Evolutionary conservation across 2,797 vertebrate genomes (phyloP).

Genomic region (Peromyscus attwateri): DNA sequence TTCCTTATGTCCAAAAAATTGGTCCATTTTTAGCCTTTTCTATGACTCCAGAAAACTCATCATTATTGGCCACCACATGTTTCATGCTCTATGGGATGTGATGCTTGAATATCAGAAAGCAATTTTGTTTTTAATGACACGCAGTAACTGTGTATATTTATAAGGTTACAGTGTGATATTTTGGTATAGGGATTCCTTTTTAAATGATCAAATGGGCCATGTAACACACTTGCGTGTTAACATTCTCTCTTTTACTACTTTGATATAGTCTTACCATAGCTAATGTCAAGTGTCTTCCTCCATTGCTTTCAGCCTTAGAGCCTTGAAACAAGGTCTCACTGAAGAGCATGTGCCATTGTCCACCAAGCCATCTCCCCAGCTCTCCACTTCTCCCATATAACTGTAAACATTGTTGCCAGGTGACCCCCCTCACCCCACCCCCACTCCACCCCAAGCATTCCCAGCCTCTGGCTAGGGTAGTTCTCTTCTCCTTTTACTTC

Average conservation of each 20-base stretch:
- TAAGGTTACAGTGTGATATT: background rate
- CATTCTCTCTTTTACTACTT: background rate
- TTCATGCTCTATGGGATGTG: background rate
- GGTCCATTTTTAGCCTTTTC: conserved; percentile 75
- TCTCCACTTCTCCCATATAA: background rate
- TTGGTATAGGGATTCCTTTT: background rate
- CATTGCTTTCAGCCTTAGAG: background rate
- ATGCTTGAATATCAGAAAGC: background rate
- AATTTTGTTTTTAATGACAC: background rate
- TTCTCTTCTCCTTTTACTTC: background rate
- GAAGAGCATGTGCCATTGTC: background rate
- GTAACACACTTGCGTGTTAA: background rate
- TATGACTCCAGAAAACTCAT: conserved; percentile 49
- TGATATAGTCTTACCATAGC: background rate
- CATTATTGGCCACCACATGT: background rate
- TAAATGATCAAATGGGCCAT: background rate
- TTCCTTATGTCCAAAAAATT: conserved; percentile 74
- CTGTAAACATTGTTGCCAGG: background rate
- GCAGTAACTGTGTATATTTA: background rate
- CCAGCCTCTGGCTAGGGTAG: background rate
- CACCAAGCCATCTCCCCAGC: background rate
- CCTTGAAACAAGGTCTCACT: background rate
- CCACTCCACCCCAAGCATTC: no score
- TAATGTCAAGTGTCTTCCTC: background rate
- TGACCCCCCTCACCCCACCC: background rate